phyloP scores from a whole-genome alignment of 2,113 vertebrate genomes.

The Halcyon senegalensis region DNA sequence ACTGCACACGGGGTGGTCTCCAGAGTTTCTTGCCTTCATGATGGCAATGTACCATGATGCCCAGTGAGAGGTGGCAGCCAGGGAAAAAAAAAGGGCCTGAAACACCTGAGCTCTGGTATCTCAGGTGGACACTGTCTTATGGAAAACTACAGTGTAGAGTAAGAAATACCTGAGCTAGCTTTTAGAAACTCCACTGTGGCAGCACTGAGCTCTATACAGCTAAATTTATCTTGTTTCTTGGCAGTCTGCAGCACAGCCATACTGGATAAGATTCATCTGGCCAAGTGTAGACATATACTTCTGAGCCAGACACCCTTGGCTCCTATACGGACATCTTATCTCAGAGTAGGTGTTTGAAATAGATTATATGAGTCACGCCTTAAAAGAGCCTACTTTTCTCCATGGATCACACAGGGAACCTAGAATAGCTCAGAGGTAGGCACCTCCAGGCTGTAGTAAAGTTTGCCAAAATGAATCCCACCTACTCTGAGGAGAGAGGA shows the following conservation, averaged over 20 bases:
- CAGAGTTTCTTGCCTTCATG: neutral
- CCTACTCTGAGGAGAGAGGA: neutral
- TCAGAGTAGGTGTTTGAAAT: slow-evolving; percentile 49
- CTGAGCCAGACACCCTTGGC: slow-evolving; percentile 61
- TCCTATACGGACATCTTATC: slow-evolving; percentile 51
- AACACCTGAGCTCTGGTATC: neutral
- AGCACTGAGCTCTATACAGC: neutral
- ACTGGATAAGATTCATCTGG: slow-evolving; percentile 57
- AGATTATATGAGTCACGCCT: slow-evolving; percentile 48
- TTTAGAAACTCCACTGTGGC: neutral
- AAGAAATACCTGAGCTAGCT: slow-evolving; percentile 28
- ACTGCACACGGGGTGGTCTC: rapidly evolving
- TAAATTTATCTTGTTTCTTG: slow-evolving; percentile 47
- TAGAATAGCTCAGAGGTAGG: slow-evolving; percentile 53
- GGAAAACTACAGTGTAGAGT: neutral
- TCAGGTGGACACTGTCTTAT: neutral
- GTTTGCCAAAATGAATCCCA: slow-evolving; percentile 45
- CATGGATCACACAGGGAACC: neutral
- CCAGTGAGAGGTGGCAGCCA: neutral
- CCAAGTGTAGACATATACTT: slow-evolving; percentile 33
- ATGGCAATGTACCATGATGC: neutral
- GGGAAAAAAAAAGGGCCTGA: neutral
- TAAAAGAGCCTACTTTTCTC: slow-evolving; percentile 10
- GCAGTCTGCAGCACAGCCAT: slow-evolving; percentile 27
- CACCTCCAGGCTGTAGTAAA: slow-evolving; percentile 46